Evolutionary conservation across 37 sponge, comb jelly and placozoan species (phyloP), one percentile per base, ranked within the genome.

Genomic region (Sycon ciliatum): DNA sequence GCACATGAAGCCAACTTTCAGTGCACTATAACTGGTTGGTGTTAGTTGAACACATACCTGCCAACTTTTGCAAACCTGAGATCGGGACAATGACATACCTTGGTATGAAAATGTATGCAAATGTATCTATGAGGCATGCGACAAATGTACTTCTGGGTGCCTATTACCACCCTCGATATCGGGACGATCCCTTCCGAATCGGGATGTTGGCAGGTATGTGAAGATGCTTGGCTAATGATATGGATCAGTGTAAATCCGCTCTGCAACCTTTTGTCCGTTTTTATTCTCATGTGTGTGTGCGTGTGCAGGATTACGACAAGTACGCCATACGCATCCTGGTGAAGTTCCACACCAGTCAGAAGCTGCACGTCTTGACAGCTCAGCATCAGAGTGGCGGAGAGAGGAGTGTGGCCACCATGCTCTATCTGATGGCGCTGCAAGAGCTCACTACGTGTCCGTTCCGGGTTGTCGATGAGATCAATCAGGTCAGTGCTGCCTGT

Each of bases 391-490:
- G 93, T 74, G 98, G 98, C 2, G 98, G 98, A 5, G 98, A 96
- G 73, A 79, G 93, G 34, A 88, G 89, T 75, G 93, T 96, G n/a
- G 81, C 93, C 67, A 96, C 98, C 57, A 92, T 96, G 79, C 81
- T 96, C 52, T 96, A 96, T 76, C 89, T 96, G 18, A 82, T 96
- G 82, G 91, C 97, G 20, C 76, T 96, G 46, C 98, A 96, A 66
- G 98, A 78, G 28, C 77, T 82, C 55, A 84, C 93, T 7, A 70
- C 76, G 7, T 96, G 93, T 77, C 98, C 98, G 39, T 96, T 96
- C 46, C 56, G 91, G 3, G 86, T 84, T 5, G 95, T 89, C 60
- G 95, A 89, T 67, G 90, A 89, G 77, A 89, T 89, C 56, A 89
- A 89, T 78, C 90, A 94, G 81, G 85, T 75, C 26, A 18, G 65